Evolutionary conservation across 2,113 vertebrate species (phyloP).

Genomic region (Stomatorhinus ivindoensis): DNA sequence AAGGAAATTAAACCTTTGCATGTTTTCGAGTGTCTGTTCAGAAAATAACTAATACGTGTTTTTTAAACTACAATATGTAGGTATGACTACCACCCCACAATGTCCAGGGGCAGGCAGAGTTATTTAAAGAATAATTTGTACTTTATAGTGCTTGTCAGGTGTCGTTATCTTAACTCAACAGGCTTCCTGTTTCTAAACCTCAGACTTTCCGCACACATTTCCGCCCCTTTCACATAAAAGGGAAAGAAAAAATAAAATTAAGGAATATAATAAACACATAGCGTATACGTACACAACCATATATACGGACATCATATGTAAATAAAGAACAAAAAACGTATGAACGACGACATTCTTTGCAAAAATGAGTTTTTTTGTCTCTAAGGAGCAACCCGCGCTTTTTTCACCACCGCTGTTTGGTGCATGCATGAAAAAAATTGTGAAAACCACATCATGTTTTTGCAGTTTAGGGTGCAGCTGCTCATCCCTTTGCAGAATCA

Average conservation of each 20-base stretch:
- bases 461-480: conserved; percentile 52
- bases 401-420: conserved; percentile 16
- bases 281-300: background rate
- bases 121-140: conserved; percentile 65
- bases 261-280: conserved; percentile 11
- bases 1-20: background rate
- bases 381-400: conserved; percentile 13
- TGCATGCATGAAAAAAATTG: conserved; percentile 37
- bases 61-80: background rate
- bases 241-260: conserved; percentile 35
- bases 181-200: conserved; percentile 68
- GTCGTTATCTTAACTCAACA: conserved; percentile 66
- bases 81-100: background rate
- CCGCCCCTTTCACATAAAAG: conserved; percentile 47
- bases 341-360: background rate
- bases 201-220: conserved; percentile 67
- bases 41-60: background rate
- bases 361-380: background rate
- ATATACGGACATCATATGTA: background rate
- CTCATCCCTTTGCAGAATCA: conserved; percentile 61
- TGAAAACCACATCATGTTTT: conserved; percentile 54
- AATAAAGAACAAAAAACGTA: background rate
- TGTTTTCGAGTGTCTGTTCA: background rate
- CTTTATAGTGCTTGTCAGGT: conserved; percentile 62
- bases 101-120: conserved; percentile 24